phyloP scores from a whole-genome alignment of 1,140 invertebrate species.

The Zophobas morio region DNA sequence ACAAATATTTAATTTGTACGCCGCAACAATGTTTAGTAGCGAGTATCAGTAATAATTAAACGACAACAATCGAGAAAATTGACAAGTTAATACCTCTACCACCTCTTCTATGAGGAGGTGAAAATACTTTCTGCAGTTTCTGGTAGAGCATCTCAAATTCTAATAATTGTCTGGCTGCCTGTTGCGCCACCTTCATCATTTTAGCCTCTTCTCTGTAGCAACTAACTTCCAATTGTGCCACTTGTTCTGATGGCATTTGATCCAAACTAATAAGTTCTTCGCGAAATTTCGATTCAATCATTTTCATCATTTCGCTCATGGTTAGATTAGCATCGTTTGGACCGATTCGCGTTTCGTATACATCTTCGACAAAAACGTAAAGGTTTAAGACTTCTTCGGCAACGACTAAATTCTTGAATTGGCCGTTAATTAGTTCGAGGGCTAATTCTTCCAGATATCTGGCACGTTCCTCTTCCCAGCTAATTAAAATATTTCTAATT shows the following conservation, averaged over 20 bases:
- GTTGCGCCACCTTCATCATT: constrained; percentile 72
- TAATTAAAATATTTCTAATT: constrained; percentile 47
- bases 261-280: constrained; percentile 71
- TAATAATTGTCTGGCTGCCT: constrained; percentile 73
- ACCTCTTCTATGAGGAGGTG: constrained; percentile 66
- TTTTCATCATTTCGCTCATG: constrained; percentile 73
- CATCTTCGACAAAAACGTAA: constrained; percentile 75
- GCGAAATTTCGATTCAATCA: constrained; percentile 73
- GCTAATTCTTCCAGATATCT: constrained; percentile 68
- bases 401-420: constrained; percentile 70
- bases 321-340: constrained; percentile 71
- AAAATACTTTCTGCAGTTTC: constrained; percentile 71
- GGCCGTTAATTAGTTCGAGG: constrained; percentile 67
- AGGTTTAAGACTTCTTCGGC: constrained; percentile 73
- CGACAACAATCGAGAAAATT: no score
- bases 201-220: constrained; percentile 74
- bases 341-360: constrained; percentile 75
- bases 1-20: neutral
- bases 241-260: constrained; percentile 73
- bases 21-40: no score
- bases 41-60: no score
- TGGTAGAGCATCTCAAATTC: constrained; percentile 70
- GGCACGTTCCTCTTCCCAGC: constrained; percentile 67
- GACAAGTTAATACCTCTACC: constrained; percentile 13
- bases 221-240: constrained; percentile 71